Conservation (phyloP, 1,140 invertebrate species). For the Lysiphlebus fabarum region DNA sequence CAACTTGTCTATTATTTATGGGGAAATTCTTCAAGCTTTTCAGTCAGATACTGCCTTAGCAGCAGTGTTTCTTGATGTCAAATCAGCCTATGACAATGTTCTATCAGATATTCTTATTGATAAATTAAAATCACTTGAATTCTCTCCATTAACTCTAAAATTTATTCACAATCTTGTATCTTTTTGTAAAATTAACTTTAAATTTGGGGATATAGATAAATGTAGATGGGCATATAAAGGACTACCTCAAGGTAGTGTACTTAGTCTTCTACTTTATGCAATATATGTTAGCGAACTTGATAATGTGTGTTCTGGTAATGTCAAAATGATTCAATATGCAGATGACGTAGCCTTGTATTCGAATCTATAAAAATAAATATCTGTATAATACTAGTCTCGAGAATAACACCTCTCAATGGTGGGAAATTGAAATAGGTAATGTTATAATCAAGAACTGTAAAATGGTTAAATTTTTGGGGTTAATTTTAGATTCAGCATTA, state of each 20-base stretch:
- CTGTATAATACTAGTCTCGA: not conserved
- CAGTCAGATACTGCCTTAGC: too few species aligned
- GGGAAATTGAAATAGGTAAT: not conserved
- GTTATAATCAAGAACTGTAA: not conserved
- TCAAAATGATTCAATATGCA: conserved; percentile 18
- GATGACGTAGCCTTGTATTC: conserved; percentile 16
- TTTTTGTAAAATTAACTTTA: not conserved
- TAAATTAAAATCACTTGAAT: too few species aligned
- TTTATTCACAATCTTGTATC: conserved; percentile 16
- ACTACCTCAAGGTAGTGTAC: conserved; percentile 8
- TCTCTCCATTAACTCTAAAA: too few species aligned
- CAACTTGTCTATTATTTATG: not conserved
- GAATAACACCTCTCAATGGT: not conserved
- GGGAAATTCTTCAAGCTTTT: too few species aligned
- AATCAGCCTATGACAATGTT: too few species aligned
- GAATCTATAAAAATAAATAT: not conserved
- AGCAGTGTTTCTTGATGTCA: too few species aligned
- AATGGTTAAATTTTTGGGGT: conserved; percentile 16
- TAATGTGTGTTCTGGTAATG: not conserved
- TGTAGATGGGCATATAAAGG: not conserved
- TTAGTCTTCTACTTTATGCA: conserved; percentile 9
- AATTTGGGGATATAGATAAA: conserved; percentile 10
- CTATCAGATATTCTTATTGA: too few species aligned
- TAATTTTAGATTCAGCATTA: not conserved
- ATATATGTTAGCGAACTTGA: not conserved